Evolutionary conservation across 2,888 invertebrate species (phyloP).

Genomic region (Diabrotica balteata): DNA sequence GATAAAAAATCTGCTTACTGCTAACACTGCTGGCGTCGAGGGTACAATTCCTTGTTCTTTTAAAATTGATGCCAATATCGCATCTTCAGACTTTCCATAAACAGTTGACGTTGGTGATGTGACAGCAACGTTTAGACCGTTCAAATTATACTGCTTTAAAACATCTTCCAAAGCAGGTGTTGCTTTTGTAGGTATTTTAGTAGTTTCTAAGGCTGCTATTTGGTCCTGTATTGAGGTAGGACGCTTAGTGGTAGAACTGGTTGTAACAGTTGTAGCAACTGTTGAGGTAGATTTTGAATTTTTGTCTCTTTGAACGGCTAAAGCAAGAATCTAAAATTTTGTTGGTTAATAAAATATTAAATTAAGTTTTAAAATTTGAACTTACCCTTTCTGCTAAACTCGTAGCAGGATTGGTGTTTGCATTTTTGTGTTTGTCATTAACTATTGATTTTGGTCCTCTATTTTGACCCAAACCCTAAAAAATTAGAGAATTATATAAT

Average conservation of each 20-base stretch:
- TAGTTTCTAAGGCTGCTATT: constrained; percentile 33
- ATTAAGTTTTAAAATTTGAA: not conserved
- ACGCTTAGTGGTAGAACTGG: constrained; percentile 36
- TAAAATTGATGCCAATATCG: constrained; percentile 72
- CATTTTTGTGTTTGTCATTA: not conserved
- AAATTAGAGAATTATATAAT: too few species aligned
- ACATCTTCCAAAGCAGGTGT: constrained; percentile 51
- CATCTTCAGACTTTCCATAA: constrained; percentile 72
- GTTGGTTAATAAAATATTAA: too few species aligned
- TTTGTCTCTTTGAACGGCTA: constrained; percentile 53
- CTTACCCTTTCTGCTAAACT: constrained; percentile 45
- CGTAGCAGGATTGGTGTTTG: constrained; percentile 14
- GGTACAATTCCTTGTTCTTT: constrained; percentile 78
- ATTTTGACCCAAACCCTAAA: too few species aligned
- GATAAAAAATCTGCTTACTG: constrained; percentile 37
- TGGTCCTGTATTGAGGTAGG: constrained; percentile 47
- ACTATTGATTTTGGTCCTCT: too few species aligned
- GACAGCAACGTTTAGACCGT: constrained; percentile 39
- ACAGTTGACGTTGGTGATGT: constrained; percentile 48
- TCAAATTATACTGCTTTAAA: constrained; percentile 53
- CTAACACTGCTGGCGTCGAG: constrained; percentile 63
- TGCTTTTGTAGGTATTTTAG: constrained; percentile 32
- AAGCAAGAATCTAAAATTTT: constrained; percentile 50
- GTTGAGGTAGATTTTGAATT: constrained; percentile 33
- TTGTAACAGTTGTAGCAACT: constrained; percentile 10